Base-by-base conservation (phyloP, 2,113 vertebrate species). In the Zosterops japonicus region DNA sequence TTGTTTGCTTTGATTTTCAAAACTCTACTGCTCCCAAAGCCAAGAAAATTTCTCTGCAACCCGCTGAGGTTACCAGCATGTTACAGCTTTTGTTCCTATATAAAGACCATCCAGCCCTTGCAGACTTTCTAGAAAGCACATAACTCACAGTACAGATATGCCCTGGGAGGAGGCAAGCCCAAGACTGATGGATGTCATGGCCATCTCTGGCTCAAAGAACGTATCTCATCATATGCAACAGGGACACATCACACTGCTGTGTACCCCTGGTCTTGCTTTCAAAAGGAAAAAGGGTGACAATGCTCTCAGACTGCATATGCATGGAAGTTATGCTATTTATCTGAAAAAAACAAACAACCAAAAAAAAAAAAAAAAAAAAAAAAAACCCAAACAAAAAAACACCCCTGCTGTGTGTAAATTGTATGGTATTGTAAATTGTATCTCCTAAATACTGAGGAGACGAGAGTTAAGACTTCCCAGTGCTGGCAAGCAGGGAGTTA, bases 1-100 rank as follows among this genome's bases (percentile, higher is more conserved):
- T 84, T 83, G 44, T 92, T 82, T 49, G 72, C 92, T 95, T 90
- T 89, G 92, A 94, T 95, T 97, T 87, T 90, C 61, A 85, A 61
- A 95, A 72, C 46, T 36, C 55, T 63, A 46, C 39, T 80, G 11
- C 50, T 83, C 64, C 64, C 46, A 82, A 76, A 68, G 7, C 81
- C 2, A 2, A 93, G 42, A 60, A 80, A 83, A 83, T 84, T 60
- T 60, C 79, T 71, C 50, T 64, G 63, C 75, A 89, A 46, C 41
- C 17, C 6, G 0, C 69, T 53, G 71, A 92, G 49, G 46, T 89
- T 89, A 90, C 52, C 7, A 2, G 76, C 36, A 75, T 0, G 0
- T 53, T 35, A 64, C 10, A 79, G 72, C 39, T 79, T 64, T 87
- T 89, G 36, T 36, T 77, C 46, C 53, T 22, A 0, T 29, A 77